Evolutionary conservation across 1,140 invertebrate species (phyloP), one percentile per base, ranked within the genome.

Genomic region (Teleogryllus occipitalis): DNA sequence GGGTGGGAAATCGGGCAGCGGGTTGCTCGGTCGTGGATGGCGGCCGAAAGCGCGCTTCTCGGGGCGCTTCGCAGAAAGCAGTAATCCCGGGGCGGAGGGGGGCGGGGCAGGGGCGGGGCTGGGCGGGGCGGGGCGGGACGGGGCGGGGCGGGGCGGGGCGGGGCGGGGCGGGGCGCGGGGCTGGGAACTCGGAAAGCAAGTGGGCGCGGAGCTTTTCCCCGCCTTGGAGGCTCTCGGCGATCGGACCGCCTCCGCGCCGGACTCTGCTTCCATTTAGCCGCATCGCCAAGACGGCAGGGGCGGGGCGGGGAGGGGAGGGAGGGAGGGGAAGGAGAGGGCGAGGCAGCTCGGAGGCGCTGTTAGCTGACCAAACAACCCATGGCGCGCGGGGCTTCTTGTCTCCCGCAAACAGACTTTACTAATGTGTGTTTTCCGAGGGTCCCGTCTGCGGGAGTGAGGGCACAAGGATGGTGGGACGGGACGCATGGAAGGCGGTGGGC

Each of bases 391-490:
- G 54, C 54, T 65, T 65, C 54, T 65, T 65, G 54, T 65, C 54
- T 65, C 54, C 54, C 54, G 54, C 54, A 65, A 65, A 65, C 54
- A 65, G 54, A 65, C 54, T 65, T 65, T 65, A 65, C 54, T 65
- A 65, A 65, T 65, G 54, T 65, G 54, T 65, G 54, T 65, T 65
- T 65, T 65, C 54, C 54, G 54, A 65, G 54, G 54, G 54, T 18
- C 54, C 54, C 10, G 54, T 7, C 18, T 14, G 7, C 10, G 54
- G 10, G 54, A 65, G 54, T 1, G 10, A 39, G 27, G 27, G 27
- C 27, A 5, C 1, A 39, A 39, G 1, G 27, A 65, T 65, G 54
- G 10, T 10, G 54, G 54, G 54, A 7, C 7, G 54, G 54, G 18
- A 7, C 1, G 27, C 27, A 65, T 65, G 54, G 54, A 65, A 39